Percentiles rank a stretch among this genome's conserved stretches.
Evolutionary conservation across 2,888 invertebrate species (phyloP).

Genomic region (Tachina grossa): DNA sequence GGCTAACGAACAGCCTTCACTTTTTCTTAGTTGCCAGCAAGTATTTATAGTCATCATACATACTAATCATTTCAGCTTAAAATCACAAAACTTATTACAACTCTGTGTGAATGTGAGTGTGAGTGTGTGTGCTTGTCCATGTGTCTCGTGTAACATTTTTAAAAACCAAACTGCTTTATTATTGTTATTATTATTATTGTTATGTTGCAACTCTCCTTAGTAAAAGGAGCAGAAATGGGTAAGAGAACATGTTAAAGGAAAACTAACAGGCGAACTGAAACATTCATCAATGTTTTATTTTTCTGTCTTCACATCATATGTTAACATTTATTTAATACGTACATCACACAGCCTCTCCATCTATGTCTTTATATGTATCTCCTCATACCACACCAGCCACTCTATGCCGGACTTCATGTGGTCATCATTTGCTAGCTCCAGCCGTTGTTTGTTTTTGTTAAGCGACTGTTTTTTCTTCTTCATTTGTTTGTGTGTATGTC

Average conservation of each 20-base stretch:
- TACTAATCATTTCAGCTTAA: constrained; percentile 60
- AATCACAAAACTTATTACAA: constrained; percentile 59
- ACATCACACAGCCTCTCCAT: constrained; percentile 49
- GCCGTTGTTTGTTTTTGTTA: constrained; percentile 26
- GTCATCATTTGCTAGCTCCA: not conserved
- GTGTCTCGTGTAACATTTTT: constrained; percentile 5
- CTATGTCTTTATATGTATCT: not conserved
- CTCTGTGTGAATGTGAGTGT: not conserved
- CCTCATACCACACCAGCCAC: not conserved
- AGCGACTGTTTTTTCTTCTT: not conserved
- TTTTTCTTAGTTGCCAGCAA: constrained; percentile 36
- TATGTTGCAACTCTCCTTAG: constrained; percentile 7
- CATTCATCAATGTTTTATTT: constrained; percentile 70
- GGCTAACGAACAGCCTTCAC: constrained; percentile 18
- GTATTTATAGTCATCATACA: constrained; percentile 56
- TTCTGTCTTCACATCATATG: constrained; percentile 70
- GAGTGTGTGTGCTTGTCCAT: not conserved
- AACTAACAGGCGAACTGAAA: constrained; percentile 48
- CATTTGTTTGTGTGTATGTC: constrained; percentile 49
- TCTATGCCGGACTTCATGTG: constrained; percentile 13
- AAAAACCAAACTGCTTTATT: constrained; percentile 54
- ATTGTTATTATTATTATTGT: not conserved
- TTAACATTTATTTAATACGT: constrained; percentile 62
- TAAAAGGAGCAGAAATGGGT: constrained; percentile 7
- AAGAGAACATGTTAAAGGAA: constrained; percentile 47